A percentile compares a stretch with the other conserved stretches of the same genome.
phyloP scores from a whole-genome alignment of 2,888 invertebrate genomes.

The Aphodius sticticus region DNA sequence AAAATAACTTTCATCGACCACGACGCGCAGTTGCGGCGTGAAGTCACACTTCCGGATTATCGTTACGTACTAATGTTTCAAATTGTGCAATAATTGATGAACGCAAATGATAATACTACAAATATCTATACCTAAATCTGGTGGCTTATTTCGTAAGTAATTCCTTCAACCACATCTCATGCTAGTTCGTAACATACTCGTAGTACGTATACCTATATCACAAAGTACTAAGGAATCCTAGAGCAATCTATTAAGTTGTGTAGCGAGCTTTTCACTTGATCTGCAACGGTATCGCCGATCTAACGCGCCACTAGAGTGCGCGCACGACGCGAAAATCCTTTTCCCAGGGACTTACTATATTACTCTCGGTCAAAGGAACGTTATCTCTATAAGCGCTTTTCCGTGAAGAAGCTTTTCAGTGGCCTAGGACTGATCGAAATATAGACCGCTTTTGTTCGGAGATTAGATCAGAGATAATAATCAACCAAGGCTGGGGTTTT shows the following conservation, averaged over 20 bases:
- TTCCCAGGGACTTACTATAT: not conserved
- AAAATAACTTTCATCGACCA: no score
- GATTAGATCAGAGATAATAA: not conserved
- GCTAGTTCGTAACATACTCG: not conserved
- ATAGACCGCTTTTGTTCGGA: not conserved
- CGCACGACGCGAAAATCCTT: not conserved
- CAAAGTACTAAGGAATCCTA: not conserved
- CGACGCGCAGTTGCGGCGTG: no score
- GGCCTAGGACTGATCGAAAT: not conserved
- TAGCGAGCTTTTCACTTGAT: not conserved
- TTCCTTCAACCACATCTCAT: no score
- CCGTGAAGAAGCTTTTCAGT: not conserved
- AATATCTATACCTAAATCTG: no score
- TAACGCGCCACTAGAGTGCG: not conserved
- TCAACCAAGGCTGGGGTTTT: not conserved
- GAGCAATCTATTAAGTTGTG: not conserved
- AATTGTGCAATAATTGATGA: no score
- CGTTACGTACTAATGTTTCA: no score
- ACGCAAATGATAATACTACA: no score
- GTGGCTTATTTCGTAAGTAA: no score
- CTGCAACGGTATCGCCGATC: not conserved
- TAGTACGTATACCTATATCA: not conserved
- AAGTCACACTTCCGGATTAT: no score
- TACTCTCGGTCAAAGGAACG: not conserved
- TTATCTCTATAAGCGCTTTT: not conserved